These are phyloP conservation scores for Xenentodon cancila DNA, from an alignment of 2,797 vertebrate species.

Conservation along the genomic window DNA sequence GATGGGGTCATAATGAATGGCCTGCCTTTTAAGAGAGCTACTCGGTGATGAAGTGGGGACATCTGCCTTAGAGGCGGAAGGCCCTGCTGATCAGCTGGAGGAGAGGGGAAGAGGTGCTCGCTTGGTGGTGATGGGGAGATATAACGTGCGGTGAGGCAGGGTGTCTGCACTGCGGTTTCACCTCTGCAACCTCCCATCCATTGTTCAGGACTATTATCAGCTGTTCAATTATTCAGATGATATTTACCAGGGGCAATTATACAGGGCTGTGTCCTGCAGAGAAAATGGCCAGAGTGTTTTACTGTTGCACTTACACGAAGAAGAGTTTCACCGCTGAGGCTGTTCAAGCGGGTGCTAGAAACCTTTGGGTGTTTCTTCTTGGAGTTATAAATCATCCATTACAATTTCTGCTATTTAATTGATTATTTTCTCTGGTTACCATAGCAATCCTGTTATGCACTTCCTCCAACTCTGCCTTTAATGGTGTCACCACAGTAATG, in stretches of 20 bases:
- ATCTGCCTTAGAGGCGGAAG: constrained; percentile 60
- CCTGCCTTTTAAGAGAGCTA: constrained; percentile 72
- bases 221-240: constrained; percentile 86
- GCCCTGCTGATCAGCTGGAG: constrained; percentile 34
- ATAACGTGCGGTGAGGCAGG: constrained; percentile 75
- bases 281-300: constrained; percentile 78
- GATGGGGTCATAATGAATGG: constrained; percentile 73
- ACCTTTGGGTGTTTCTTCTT: constrained; percentile 47
- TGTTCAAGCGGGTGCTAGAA: constrained; percentile 60
- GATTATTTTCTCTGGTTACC: constrained; percentile 19
- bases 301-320: constrained; percentile 71
- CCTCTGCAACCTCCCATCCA: constrained; percentile 80
- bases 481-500: background rate
- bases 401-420: constrained; percentile 17
- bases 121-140: constrained; percentile 61
- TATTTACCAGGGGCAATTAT: constrained; percentile 85
- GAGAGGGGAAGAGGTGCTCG: constrained; percentile 40
- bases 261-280: constrained; percentile 75
- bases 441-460: constrained; percentile 17
- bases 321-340: constrained; percentile 57
- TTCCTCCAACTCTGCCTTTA: constrained; percentile 7
- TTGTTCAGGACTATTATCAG: constrained; percentile 81
- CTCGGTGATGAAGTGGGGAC: constrained; percentile 76
- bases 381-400: constrained; percentile 21
- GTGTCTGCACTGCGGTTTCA: constrained; percentile 82